Evolutionary conservation across 2,113 vertebrate species (phyloP), one percentile per base, ranked within the genome.

Genomic region (Eurypyga helias): DNA sequence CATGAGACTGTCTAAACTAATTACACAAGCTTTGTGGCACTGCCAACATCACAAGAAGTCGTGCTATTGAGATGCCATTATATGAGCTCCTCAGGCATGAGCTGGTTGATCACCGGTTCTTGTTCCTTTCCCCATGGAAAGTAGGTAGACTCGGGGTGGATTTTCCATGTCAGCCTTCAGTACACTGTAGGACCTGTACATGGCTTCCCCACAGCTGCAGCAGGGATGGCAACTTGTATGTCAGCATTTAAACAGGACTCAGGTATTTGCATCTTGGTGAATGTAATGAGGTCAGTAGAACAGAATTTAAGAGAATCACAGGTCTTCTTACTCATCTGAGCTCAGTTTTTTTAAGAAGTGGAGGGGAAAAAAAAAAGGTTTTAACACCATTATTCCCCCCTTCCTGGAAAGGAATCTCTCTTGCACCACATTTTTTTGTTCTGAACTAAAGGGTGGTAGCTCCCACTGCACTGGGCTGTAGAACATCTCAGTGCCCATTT

Each of bases 371-470:
- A 45, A 34, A 61, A 81, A 21, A n/a, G 1, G 21, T 76, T 70
- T 15, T 62, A 70, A 45, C 17, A 21, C 13, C 38, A 10, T 0
- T n/a, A 19, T 16, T 85, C 61, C 69, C 57, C 4, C 11, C 3
- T 41, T 61, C 28, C 31, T 58, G 38, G 51, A 85, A 75, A 66
- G 19, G 9, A 67, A 57, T 69, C 33, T 89, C 7, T 61, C 31
- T 72, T 61, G 25, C 13, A 45, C 20, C 26, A 20, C 0, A 0
- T 0, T 17, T 41, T 58, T 64, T 46, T 64, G 45, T 26, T 70
- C 77, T 48, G 25, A 52, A 25, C 26, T 55, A 21, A 62, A 70
- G 17, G 25, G 33, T 66, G 3, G 33, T 38, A 34, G 31, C 36
- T 33, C 33, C 52, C 25, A 5, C 29, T 48, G 48, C 34, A 17